phyloP scores from a whole-genome alignment of 2,797 vertebrate species.

The Leucoraja ocellata region DNA sequence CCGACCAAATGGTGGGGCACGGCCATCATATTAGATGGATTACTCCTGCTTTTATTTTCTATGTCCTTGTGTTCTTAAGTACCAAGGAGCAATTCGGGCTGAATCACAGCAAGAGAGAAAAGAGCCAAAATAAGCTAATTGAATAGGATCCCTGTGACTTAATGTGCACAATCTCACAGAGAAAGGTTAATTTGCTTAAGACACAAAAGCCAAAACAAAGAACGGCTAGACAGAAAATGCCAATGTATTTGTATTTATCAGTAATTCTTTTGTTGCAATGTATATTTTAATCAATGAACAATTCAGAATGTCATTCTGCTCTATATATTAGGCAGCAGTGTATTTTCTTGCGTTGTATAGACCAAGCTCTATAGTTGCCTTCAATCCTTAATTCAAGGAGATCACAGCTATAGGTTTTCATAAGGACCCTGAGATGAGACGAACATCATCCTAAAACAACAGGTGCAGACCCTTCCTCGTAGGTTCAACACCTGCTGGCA shows the following conservation, averaged over 20 bases:
- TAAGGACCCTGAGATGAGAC: too few species aligned
- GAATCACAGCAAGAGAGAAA: neutral
- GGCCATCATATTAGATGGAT: too few species aligned
- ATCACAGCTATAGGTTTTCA: too few species aligned
- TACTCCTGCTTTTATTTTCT: too few species aligned
- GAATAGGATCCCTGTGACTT: neutral
- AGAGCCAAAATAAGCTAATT: neutral
- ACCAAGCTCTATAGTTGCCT: neutral
- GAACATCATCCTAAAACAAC: too few species aligned
- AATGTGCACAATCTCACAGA: neutral
- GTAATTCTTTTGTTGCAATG: conserved; percentile 46
- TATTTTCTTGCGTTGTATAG: conserved; percentile 30
- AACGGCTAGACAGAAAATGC: conserved; percentile 43
- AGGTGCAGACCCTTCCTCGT: too few species aligned
- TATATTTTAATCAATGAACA: conserved; percentile 46
- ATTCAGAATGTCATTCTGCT: conserved; percentile 52
- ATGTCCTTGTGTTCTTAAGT: neutral
- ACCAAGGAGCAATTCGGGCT: neutral
- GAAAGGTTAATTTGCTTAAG: conserved; percentile 42
- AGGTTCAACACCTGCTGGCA: too few species aligned
- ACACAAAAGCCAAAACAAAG: conserved; percentile 48
- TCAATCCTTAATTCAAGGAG: too few species aligned
- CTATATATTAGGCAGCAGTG: conserved; percentile 42
- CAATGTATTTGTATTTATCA: conserved; percentile 38
- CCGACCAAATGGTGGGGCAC: too few species aligned